phyloP scores from a whole-genome alignment of 2,797 vertebrate species.

The Remorina albescens region DNA sequence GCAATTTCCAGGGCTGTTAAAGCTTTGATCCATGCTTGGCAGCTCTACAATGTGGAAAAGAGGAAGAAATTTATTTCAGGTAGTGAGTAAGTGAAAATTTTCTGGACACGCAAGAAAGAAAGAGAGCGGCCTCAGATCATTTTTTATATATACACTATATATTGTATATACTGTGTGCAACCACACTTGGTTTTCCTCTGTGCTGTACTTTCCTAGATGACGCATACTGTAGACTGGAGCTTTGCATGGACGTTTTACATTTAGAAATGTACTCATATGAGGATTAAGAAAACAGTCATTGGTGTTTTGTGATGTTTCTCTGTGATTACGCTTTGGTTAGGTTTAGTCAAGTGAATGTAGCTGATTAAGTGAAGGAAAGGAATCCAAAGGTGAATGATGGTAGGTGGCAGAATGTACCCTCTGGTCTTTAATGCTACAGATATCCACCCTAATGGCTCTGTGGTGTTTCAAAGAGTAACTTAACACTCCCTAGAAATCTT shows the following conservation, averaged over 20 bases:
- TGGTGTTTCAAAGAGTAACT: slow-evolving; percentile 13
- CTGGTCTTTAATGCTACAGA: neutral
- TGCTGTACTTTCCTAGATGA: slow-evolving; percentile 36
- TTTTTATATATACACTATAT: slow-evolving; percentile 10
- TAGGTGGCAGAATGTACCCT: neutral
- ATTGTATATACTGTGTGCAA: slow-evolving; percentile 24
- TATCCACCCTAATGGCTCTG: neutral
- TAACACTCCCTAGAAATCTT: neutral
- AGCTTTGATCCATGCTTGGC: slow-evolving; percentile 22
- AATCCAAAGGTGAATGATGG: neutral
- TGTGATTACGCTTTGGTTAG: neutral
- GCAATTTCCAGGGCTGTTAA: slow-evolving; percentile 45
- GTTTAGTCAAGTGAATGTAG: neutral
- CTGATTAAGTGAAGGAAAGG: neutral
- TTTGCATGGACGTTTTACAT: slow-evolving; percentile 4
- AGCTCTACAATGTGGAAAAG: slow-evolving; percentile 39
- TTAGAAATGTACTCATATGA: neutral
- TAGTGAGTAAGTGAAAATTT: slow-evolving; percentile 30
- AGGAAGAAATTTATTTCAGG: slow-evolving; percentile 38
- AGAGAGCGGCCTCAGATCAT: slow-evolving; percentile 28
- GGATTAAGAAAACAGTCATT: neutral
- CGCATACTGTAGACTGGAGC: slow-evolving; percentile 15
- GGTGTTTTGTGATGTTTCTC: neutral
- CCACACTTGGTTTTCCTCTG: slow-evolving; percentile 20
- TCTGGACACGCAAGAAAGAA: slow-evolving; percentile 51